These are phyloP conservation scores for Leptoclinus maculatus DNA, from an alignment of 2,797 vertebrate species.

Conservation along the genomic window DNA sequence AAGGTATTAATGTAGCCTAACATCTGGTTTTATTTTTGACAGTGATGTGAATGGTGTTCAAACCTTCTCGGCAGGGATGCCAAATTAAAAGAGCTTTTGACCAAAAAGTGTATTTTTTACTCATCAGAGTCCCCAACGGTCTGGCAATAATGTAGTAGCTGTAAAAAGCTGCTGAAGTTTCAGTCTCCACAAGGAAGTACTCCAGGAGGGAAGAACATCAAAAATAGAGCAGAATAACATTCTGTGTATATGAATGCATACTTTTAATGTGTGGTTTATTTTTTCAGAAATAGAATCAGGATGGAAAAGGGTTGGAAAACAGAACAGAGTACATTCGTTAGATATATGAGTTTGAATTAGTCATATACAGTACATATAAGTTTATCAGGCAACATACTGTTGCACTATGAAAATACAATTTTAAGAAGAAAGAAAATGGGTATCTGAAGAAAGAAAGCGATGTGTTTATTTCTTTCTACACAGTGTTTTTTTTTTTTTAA, in stretches of 20 bases:
- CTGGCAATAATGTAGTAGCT: conserved; percentile 17
- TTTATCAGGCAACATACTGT: background rate
- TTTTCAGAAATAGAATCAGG: background rate
- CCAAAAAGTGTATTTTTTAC: conserved; percentile 64
- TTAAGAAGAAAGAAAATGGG: background rate
- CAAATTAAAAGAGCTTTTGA: conserved; percentile 66
- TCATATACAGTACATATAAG: background rate
- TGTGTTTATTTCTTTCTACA: background rate
- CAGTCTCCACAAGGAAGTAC: background rate
- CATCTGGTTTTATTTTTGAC: conserved; percentile 68
- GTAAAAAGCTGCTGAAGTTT: conserved; percentile 24
- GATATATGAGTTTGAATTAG: background rate
- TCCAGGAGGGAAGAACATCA: background rate
- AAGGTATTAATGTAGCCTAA: conserved; percentile 53
- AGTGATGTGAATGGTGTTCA: conserved; percentile 67
- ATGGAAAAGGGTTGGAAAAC: background rate
- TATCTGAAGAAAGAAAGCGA: background rate
- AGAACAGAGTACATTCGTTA: background rate
- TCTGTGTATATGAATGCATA: background rate
- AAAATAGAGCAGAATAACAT: background rate
- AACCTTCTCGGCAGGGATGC: conserved; percentile 62
- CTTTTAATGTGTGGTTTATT: background rate
- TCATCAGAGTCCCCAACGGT: conserved; percentile 32
- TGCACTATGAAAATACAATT: background rate
- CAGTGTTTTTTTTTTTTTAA: too few relatives aligned